Evolutionary conservation across 2,888 invertebrate species (phyloP).

Genomic region (Chymomyza fuscimana): DNA sequence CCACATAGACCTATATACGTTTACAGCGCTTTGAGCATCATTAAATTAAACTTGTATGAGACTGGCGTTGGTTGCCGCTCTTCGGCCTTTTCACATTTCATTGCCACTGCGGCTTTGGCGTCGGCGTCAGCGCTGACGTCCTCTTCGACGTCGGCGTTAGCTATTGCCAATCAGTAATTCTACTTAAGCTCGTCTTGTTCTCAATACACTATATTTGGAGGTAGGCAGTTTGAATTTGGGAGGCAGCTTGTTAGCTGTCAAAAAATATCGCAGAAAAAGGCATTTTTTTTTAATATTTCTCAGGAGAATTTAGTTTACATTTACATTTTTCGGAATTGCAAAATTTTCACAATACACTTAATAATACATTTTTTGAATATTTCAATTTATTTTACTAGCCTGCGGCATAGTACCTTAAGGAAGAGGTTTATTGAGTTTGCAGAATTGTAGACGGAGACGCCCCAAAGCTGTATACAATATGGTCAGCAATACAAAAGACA

Average conservation of each 20-base stretch:
- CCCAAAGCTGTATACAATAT: too few species aligned
- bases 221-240: not conserved
- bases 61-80: slow-evolving; percentile 13
- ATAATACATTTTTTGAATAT: too few species aligned
- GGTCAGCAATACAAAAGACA: too few species aligned
- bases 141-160: slow-evolving; percentile 24
- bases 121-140: not conserved
- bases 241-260: not conserved
- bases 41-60: slow-evolving; percentile 50
- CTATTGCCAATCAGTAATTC: slow-evolving; percentile 51
- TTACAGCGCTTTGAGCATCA: slow-evolving; percentile 25
- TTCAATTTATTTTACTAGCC: too few species aligned
- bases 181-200: slow-evolving; percentile 22
- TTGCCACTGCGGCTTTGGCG: slow-evolving; percentile 32
- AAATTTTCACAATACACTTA: too few species aligned
- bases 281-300: too few species aligned
- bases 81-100: slow-evolving; percentile 51
- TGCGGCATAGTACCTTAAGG: too few species aligned
- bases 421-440: too few species aligned
- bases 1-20: not conserved
- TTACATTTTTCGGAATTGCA: too few species aligned
- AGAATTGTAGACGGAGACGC: too few species aligned
- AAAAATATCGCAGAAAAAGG: too few species aligned
- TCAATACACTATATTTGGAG: not conserved
- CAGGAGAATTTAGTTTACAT: too few species aligned